phyloP scores from a whole-genome alignment of 2,888 invertebrate genomes.

The Agrilus mali region DNA sequence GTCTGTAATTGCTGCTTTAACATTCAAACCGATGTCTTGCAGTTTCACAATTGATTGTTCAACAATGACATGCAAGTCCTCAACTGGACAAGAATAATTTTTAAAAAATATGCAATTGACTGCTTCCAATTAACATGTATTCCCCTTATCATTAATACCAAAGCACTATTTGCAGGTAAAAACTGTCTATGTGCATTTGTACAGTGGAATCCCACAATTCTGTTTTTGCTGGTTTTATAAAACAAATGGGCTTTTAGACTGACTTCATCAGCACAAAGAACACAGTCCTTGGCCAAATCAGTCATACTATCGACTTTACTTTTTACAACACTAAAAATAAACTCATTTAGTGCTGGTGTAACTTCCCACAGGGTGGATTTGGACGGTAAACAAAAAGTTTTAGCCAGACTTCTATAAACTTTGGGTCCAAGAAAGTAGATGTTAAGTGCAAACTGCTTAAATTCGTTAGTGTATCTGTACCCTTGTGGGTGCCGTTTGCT shows the following conservation, averaged over 20 bases:
- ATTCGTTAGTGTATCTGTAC: no score
- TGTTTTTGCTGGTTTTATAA: not conserved
- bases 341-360: no score
- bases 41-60: no score
- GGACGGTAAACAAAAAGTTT: no score
- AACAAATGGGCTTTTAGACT: not conserved
- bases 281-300: not conserved
- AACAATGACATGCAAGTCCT: no score
- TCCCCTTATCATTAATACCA: not conserved
- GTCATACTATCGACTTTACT: not conserved
- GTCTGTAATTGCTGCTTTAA: no score
- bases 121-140: conserved; percentile 1
- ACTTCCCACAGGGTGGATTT: no score
- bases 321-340: not conserved
- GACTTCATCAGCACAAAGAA: conserved; percentile 1
- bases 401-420: conserved; percentile 11
- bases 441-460: conserved; percentile 12
- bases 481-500: no score
- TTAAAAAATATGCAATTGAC: conserved; percentile 1
- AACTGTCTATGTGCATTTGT: not conserved
- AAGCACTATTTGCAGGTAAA: not conserved
- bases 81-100: not conserved
- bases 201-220: not conserved
- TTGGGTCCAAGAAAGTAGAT: conserved; percentile 13
- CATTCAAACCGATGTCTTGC: no score